Evolutionary conservation across 2,888 invertebrate species (phyloP), one percentile per base, ranked within the genome.

Genomic region (Sarcophaga rosellei): DNA sequence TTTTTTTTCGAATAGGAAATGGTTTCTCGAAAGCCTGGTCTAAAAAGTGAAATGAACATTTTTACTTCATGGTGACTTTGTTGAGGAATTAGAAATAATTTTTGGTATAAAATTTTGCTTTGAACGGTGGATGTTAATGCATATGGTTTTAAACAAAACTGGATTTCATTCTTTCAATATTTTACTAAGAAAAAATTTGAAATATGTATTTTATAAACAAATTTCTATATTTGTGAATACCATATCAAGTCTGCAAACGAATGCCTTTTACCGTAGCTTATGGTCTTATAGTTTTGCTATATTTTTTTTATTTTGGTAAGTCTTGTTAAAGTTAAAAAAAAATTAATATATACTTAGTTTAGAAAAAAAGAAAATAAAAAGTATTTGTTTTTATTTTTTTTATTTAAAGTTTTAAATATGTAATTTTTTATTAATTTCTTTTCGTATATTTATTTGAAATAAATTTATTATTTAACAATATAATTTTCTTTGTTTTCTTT

Each of bases 401-500:
- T 83, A 45, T 73, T 73, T 80, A 61, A 80, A 44, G 45, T 69
- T 83, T 86, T 82, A 68, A 85, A 82, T 82, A 82, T 82, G 20
- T 68, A 78, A 62, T 76, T 83, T 85, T 86, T 80, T 57, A 69
- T 80, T 72, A 65, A n/a, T 73, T 23, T 70, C 78, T 73, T 81
- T 74, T 81, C 10, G 6, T 45, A 59, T 84, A 76, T 84, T 84
- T 80, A 57, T 82, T 82, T 84, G 73, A 73, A 85, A 81, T 81
- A 69, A 82, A 82, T 81, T 77, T 85, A 73, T 72, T 80, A 15
- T 77, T 77, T 77, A 73, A 85, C 76, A 76, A 83, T 83, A 61
- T 74, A 44, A 35, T 59, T 53, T 53, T 17, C 17, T 59, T 65
- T 63, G 10, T 76, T 85, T 63, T 73, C 6, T 3, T 47, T 47